phyloP scores from a whole-genome alignment of 2,797 vertebrate species.

The Microtus obscurus region DNA sequence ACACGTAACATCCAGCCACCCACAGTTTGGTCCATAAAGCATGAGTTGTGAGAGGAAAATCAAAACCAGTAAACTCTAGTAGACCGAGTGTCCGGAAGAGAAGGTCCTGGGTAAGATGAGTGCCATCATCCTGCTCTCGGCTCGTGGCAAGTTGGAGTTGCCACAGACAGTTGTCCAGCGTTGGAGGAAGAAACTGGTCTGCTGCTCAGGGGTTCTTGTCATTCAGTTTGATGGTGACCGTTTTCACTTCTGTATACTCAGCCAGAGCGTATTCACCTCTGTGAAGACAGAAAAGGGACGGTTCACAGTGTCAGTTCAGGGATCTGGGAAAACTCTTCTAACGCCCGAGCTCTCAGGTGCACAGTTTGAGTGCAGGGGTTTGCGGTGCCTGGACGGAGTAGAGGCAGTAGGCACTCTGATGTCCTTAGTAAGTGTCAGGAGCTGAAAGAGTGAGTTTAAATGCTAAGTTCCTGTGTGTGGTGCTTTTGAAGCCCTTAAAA shows the following conservation, averaged over 20 bases:
- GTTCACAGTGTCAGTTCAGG: no score
- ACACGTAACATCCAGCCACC: neutral
- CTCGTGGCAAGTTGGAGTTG: constrained; percentile 46
- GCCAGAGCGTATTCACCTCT: constrained; percentile 95
- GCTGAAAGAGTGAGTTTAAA: neutral
- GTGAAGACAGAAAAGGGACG: constrained; percentile 71
- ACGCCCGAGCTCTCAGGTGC: rapidly evolving
- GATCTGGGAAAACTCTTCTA: neutral
- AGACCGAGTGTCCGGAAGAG: constrained; percentile 77
- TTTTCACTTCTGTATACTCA: constrained; percentile 96
- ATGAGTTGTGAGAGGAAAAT: neutral
- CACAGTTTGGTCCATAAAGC: neutral
- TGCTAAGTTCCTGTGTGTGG: neutral
- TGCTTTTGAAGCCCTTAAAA: constrained; percentile 22
- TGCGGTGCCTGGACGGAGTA: neutral
- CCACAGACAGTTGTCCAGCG: constrained; percentile 85
- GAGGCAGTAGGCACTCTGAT: neutral
- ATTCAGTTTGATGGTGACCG: constrained; percentile 95
- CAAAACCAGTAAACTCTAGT: constrained; percentile 65
- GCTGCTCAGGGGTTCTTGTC: constrained; percentile 88
- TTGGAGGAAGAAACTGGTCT: constrained; percentile 60
- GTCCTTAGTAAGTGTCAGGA: neutral
- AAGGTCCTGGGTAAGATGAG: constrained; percentile 6
- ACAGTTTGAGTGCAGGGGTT: neutral
- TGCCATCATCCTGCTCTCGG: neutral